Conservation (phyloP, 2,797 vertebrate species). For the Anas capensis region DNA sequence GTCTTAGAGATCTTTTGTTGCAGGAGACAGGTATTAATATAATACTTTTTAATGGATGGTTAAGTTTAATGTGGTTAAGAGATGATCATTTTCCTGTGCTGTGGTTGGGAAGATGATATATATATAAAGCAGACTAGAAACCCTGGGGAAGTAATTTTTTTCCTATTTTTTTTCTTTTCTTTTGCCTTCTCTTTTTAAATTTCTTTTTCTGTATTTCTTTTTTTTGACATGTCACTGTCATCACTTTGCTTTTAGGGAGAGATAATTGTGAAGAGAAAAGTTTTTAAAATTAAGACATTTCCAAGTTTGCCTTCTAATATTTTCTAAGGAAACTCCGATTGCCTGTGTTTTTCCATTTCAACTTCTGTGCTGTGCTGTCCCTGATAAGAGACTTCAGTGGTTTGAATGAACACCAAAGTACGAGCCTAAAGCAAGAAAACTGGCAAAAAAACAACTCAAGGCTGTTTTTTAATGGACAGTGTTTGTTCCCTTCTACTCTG, state of each 20-base stretch:
- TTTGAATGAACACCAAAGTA: conserved; percentile 60
- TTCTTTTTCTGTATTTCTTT: neutral
- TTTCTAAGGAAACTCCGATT: conserved; percentile 36
- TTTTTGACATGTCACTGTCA: neutral
- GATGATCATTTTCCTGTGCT: neutral
- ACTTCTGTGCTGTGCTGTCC: conserved; percentile 44
- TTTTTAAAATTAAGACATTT: conserved; percentile 38
- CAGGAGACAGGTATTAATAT: neutral
- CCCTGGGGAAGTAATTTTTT: neutral
- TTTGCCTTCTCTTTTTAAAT: neutral
- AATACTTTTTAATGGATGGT: neutral
- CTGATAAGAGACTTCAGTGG: conserved; percentile 70
- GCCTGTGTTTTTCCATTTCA: conserved; percentile 36
- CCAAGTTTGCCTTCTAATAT: conserved; percentile 3
- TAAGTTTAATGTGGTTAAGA: conserved; percentile 28
- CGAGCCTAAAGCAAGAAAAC: conserved; percentile 54
- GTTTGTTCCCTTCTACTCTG: conserved; percentile 49
- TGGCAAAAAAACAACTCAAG: conserved; percentile 41
- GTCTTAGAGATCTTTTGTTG: neutral
- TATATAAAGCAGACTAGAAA: neutral
- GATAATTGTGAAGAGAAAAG: conserved; percentile 6
- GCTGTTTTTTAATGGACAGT: conserved; percentile 59
- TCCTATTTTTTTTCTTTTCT: neutral
- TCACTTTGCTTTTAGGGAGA: neutral
- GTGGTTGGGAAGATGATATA: neutral